Evolutionary conservation across 2,888 invertebrate species (phyloP), one percentile per base, ranked within the genome.

Genomic region (Strigamia maritima): DNA sequence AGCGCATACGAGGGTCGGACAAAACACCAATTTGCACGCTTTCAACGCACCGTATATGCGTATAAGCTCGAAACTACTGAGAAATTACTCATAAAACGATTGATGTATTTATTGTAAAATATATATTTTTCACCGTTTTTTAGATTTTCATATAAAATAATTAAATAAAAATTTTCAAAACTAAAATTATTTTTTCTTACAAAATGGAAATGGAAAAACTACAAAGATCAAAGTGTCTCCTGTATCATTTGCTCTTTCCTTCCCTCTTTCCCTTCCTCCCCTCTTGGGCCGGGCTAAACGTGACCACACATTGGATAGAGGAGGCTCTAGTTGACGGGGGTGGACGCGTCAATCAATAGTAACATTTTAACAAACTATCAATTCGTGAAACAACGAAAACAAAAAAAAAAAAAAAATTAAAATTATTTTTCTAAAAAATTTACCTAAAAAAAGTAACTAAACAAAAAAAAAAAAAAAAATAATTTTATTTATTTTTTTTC

Each of bases 1-100:
- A 49, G n/a, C 49, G 49, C 19, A 7, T 6, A 19, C 49, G 49
- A 49, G 49, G 49, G 49, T 12, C 49, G 49, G 49, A 49, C n/a
- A 49, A 49, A 49, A 49, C 49, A 49, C n/a, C 49, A 49, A 49
- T 49, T 49, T 49, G 49, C 49, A 49, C 49, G 49, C 49, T n/a
- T 49, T 49, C 49, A 49, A 49, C 49, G 6, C 49, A 49, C 49
- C 49, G 49, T 49, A n/a, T 10, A 16, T 14, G 2, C 6, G 31
- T 6, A 6, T 31, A 31, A 31, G 2, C 31, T 6, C 31, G n/a
- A 31, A 31, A 19, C 14, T 16, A 49, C 49, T 19, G 19, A n/a
- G 7, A 49, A 49, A n/a, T n/a, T 6, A n/a, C 19, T n/a, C 6
- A 19, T 31, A 6, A n/a, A n/a, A n/a, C n/a, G 31, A n/a, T 49